Conservation (phyloP, 2,797 vertebrate genomes). For the Chlorospingus semifuscus region DNA sequence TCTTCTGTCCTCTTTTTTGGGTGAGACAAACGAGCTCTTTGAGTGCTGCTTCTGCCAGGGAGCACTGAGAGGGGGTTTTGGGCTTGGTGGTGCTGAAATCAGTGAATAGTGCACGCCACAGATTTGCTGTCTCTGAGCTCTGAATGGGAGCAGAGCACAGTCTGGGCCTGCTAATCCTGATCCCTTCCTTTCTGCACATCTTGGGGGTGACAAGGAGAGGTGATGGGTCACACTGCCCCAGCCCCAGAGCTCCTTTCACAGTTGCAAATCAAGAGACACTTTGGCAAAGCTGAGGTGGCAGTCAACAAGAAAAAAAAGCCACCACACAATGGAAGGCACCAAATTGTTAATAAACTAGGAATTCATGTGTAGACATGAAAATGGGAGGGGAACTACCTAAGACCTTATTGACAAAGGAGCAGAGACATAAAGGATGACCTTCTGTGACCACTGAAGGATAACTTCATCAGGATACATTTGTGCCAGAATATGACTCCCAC, state of each 20-base stretch:
- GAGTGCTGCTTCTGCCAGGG: not conserved
- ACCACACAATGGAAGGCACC: not conserved
- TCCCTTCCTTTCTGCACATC: not conserved
- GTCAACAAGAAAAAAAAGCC: not conserved
- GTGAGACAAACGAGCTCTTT: fast-evolving
- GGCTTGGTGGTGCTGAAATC: not conserved
- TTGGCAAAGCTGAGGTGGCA: not conserved
- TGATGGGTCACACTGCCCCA: not conserved
- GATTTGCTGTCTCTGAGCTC: not conserved
- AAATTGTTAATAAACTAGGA: not conserved
- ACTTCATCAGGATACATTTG: slow-evolving; percentile 25
- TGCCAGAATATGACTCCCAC: not conserved
- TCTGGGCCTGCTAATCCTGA: slow-evolving; percentile 8
- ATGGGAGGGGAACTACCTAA: not conserved
- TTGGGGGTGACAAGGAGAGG: not conserved
- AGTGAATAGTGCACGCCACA: fast-evolving
- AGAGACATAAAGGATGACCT: slow-evolving; percentile 57
- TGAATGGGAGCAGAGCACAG: not conserved
- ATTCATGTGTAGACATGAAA: not conserved
- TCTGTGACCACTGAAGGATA: slow-evolving; percentile 36
- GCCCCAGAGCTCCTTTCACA: not conserved
- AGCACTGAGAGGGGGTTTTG: not conserved
- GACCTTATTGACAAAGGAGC: not conserved
- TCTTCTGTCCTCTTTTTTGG: not conserved
- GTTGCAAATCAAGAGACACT: not conserved